Evolutionary conservation across 2,888 invertebrate genomes (phyloP).

Genomic region (Atrina japonica): DNA sequence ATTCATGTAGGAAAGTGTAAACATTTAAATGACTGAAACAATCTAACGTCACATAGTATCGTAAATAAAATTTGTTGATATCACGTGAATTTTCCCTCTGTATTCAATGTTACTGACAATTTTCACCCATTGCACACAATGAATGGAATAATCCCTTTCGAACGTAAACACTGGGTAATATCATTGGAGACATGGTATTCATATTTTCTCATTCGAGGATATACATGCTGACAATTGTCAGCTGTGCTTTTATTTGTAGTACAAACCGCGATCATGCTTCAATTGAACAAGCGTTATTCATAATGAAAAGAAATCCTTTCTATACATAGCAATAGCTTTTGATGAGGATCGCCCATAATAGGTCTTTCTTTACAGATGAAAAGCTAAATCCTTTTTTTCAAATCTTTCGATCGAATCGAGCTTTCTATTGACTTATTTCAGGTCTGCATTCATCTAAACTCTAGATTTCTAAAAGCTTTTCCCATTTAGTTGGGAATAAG

Average conservation of each 20-base stretch:
- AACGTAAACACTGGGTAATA: constrained; percentile 26
- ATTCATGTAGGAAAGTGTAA: too few species aligned
- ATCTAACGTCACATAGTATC: too few species aligned
- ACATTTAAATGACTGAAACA: too few species aligned
- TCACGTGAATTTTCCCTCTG: too few species aligned
- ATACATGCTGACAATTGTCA: constrained; percentile 38
- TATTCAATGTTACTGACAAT: too few species aligned
- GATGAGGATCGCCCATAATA: constrained; percentile 44
- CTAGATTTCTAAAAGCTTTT: constrained; percentile 6
- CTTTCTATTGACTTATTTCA: constrained; percentile 43
- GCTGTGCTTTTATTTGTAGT: constrained; percentile 37
- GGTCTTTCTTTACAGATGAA: constrained; percentile 47
- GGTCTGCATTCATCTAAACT: constrained; percentile 31
- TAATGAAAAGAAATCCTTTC: constrained; percentile 37
- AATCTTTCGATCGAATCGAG: constrained; percentile 51
- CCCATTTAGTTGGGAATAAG: constrained; percentile 10
- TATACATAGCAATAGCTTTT: constrained; percentile 38
- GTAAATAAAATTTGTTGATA: too few species aligned
- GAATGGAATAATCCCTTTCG: constrained; percentile 23
- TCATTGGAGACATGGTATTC: constrained; percentile 24
- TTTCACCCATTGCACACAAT: constrained; percentile 21
- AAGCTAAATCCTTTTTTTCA: constrained; percentile 51
- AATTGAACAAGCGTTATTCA: constrained; percentile 42
- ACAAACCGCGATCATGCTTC: constrained; percentile 36
- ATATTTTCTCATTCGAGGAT: constrained; percentile 13